Percentiles rank a stretch among this genome's conserved stretches.
phyloP scores from a whole-genome alignment of 2,113 vertebrate species.

The Xenopus laevis region DNA sequence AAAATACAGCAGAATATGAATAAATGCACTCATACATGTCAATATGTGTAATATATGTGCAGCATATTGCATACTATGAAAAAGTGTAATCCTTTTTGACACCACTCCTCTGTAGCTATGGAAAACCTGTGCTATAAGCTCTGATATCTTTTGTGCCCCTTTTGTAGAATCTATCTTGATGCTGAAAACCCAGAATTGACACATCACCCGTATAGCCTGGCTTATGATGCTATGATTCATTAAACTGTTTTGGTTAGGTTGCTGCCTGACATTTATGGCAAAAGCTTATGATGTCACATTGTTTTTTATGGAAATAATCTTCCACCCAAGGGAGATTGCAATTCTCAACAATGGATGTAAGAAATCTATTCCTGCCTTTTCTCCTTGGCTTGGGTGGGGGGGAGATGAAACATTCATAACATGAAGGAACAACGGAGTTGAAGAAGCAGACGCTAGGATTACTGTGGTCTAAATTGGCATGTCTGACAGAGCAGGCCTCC shows the following conservation, averaged over 20 bases:
- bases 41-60: too few species aligned
- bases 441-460: constrained; percentile 42
- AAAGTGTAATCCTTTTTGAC: too few species aligned
- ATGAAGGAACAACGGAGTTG: constrained; percentile 24
- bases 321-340: constrained; percentile 33
- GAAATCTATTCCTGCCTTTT: constrained; percentile 45
- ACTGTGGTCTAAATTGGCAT: constrained; percentile 38
- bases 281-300: constrained; percentile 38
- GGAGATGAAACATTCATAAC: constrained; percentile 44
- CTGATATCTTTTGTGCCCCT: too few species aligned
- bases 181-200: background rate
- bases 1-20: too few species aligned
- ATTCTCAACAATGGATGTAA: constrained; percentile 39
- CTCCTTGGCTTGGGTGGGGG: constrained; percentile 20
- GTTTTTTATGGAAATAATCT: constrained; percentile 39
- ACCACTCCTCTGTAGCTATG: background rate
- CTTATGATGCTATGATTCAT: constrained; percentile 31
- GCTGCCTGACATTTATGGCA: constrained; percentile 23
- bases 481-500: constrained; percentile 27
- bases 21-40: too few species aligned
- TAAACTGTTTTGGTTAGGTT: constrained; percentile 22
- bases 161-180: background rate
- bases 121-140: background rate
- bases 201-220: constrained; percentile 6
- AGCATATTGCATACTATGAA: too few species aligned